Evolutionary conservation across 2,113 vertebrate genomes (phyloP).

Genomic region (Sebastes schlegelii): DNA sequence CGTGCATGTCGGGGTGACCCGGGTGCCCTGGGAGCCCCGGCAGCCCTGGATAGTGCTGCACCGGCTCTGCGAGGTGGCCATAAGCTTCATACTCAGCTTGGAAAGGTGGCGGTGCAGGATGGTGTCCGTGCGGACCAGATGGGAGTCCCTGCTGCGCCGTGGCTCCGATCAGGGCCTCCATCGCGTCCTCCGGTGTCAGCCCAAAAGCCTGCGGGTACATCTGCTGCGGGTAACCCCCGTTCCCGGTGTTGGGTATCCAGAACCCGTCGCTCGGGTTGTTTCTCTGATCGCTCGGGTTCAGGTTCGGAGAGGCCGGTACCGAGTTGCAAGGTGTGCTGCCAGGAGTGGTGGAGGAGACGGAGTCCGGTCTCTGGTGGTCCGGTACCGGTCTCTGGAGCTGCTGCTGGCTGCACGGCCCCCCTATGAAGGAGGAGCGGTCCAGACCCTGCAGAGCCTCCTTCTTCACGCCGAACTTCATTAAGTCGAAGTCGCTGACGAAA

Average conservation of each 20-base stretch:
- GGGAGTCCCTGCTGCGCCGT: constrained; percentile 84
- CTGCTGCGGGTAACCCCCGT: constrained; percentile 93
- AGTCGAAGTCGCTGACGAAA: constrained; percentile 95
- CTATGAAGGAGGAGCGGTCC: constrained; percentile 88
- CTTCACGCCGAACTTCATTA: constrained; percentile 98
- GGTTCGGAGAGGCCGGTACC: constrained; percentile 95
- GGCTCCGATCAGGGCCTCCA: constrained; percentile 95
- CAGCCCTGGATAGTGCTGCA: constrained; percentile 77
- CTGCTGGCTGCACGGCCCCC: constrained; percentile 90
- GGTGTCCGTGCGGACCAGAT: constrained; percentile 88
- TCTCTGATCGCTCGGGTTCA: constrained; percentile 93
- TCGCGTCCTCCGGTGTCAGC: constrained; percentile 96
- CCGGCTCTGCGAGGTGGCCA: constrained; percentile 79
- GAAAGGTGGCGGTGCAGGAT: constrained; percentile 83
- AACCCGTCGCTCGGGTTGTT: constrained; percentile 93
- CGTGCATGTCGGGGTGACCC: constrained; percentile 86
- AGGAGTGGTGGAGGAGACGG: constrained; percentile 93
- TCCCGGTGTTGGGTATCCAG: constrained; percentile 94
- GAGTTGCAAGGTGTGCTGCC: constrained; percentile 98
- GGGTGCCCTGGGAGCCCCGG: constrained; percentile 76
- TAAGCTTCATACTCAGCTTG: constrained; percentile 85
- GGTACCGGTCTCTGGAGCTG: too few relatives aligned
- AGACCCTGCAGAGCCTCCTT: constrained; percentile 93
- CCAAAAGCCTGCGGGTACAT: constrained; percentile 94
- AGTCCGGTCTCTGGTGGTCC: constrained; percentile 91